A percentile compares a stretch with the other conserved stretches of the same genome.
Evolutionary conservation across 2,888 invertebrate genomes (phyloP).

Genomic region (Clusia tigrina): DNA sequence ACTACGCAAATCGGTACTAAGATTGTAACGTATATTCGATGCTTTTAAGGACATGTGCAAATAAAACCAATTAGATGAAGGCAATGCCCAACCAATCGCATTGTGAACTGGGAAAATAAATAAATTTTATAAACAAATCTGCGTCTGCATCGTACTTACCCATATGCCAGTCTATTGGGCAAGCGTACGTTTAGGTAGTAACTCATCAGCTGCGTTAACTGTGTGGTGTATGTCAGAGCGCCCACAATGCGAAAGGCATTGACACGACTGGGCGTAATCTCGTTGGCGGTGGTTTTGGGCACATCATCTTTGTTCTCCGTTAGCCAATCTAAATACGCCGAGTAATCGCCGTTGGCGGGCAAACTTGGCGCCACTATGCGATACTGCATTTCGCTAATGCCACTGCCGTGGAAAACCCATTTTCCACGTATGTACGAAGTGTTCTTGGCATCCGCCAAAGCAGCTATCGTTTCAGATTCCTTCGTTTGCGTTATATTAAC

Average conservation of each 20-base stretch:
- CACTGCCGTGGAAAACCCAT: slow-evolving; percentile 73
- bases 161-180: slow-evolving; percentile 77
- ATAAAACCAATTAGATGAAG: no score
- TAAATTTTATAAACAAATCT: no score
- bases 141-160: no score
- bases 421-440: slow-evolving; percentile 81
- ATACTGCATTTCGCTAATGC: slow-evolving; percentile 75
- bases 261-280: slow-evolving; percentile 70
- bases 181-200: slow-evolving; percentile 83
- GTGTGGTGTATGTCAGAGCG: slow-evolving; percentile 86
- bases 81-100: no score
- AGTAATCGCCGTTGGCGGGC: slow-evolving; percentile 85
- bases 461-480: slow-evolving; percentile 65
- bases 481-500: background rate
- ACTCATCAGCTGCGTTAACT: slow-evolving; percentile 82
- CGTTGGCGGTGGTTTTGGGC: slow-evolving; percentile 63
- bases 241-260: slow-evolving; percentile 79
- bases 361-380: slow-evolving; percentile 84
- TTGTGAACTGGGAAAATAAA: no score
- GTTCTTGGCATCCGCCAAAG: slow-evolving; percentile 77
- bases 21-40: no score
- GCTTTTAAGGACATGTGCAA: no score
- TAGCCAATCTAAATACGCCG: slow-evolving; percentile 81
- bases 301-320: slow-evolving; percentile 65
- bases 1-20: no score